Base-by-base conservation (phyloP, 1,140 invertebrate genomes). In the Aphelenchoides besseyi region DNA sequence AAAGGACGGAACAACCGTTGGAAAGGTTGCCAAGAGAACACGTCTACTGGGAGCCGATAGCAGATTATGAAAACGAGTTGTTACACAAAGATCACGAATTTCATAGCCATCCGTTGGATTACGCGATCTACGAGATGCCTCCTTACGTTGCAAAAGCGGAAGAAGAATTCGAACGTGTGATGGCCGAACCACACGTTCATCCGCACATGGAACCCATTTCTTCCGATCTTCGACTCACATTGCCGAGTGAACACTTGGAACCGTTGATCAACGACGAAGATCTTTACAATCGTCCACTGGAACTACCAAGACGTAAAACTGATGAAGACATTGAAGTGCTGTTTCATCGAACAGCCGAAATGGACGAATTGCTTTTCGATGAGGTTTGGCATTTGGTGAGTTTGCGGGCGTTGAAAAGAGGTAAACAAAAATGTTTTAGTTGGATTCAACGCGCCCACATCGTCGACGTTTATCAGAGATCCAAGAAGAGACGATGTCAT, bases 401-500 rank as follows among this genome's bases (percentile, higher is more conserved):
- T n/a, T n/a, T n/a, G n/a, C n/a, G n/a, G n/a, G n/a, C n/a, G n/a
- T n/a, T n/a, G n/a, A n/a, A n/a, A n/a, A n/a, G n/a, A n/a, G n/a
- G n/a, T n/a, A n/a, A n/a, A n/a, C n/a, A n/a, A n/a, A n/a, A n/a
- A n/a, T n/a, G n/a, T n/a, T n/a, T n/a, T n/a, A n/a, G n/a, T 33
- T 59, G 5, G 55, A 59, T 23, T 8, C 5, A 12, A 5, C 5
- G 26, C 55, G 55, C 55, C 32, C 5, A 28, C 55, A 23, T 23
- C 41, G 5, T 33, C 55, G 18, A 8, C 55, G 55, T 5, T 23
- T 59, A 28, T 59, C 55, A n/a, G 63, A 66, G 3, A 66, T 66
- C 12, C 63, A 66, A 66, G 63, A 66, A 32, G 36, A 66, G 3
- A 37, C 36, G 28, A 66, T 66, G 16, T 33, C 30, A 1, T 66